Evolutionary conservation across 2,888 invertebrate species (phyloP).

Genomic region (Trachelus troglodyta): DNA sequence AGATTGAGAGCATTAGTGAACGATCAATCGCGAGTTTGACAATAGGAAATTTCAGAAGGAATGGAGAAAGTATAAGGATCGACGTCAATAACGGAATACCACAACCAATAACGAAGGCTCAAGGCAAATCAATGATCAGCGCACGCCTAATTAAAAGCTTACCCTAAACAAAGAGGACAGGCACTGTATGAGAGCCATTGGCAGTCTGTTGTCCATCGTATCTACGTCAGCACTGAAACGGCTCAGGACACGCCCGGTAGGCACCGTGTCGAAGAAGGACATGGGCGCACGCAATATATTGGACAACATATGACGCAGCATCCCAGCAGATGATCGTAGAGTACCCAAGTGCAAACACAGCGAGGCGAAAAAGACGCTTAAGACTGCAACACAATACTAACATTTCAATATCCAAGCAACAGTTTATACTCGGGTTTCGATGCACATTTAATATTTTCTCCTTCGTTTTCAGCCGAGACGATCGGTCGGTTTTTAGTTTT

Average conservation of each 20-base stretch:
- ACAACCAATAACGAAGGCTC: neutral
- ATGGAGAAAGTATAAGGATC: neutral
- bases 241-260: conserved; percentile 73
- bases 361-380: conserved; percentile 75
- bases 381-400: conserved; percentile 68
- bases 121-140: conserved; percentile 14
- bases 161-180: conserved; percentile 57
- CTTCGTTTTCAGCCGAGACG: neutral
- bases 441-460: neutral
- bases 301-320: conserved; percentile 68
- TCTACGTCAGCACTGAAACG: conserved; percentile 72
- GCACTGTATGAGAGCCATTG: conserved; percentile 57
- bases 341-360: conserved; percentile 75
- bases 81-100: neutral
- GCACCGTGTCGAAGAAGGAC: conserved; percentile 74
- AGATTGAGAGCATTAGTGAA: neutral
- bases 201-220: conserved; percentile 69
- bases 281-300: conserved; percentile 70
- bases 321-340: conserved; percentile 62
- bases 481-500: neutral
- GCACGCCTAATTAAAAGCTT: conserved; percentile 35
- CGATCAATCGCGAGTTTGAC: neutral
- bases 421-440: neutral
- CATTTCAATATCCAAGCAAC: conserved; percentile 9
- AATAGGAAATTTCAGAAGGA: neutral